Evolutionary conservation across 2,797 vertebrate genomes (phyloP).

Genomic region (Phoxinus dragarum): DNA sequence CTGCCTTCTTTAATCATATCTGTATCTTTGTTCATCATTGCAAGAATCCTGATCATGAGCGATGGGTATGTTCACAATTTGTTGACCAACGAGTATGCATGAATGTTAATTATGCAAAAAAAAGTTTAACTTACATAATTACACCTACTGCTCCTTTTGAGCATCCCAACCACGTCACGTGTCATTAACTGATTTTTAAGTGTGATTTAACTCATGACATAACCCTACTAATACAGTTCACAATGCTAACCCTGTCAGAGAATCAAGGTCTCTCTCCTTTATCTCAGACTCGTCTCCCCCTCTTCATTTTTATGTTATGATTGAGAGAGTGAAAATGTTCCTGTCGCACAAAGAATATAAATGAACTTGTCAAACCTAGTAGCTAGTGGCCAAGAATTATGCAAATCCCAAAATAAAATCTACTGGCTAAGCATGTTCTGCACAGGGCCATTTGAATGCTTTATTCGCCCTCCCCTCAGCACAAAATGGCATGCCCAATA

Average conservation of each 20-base stretch:
- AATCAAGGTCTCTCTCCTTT: not conserved
- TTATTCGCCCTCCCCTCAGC: conserved; percentile 20
- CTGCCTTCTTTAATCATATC: conserved; percentile 59
- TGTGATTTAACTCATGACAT: conserved; percentile 17
- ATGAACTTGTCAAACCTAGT: conserved; percentile 42
- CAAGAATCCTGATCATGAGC: conserved; percentile 87
- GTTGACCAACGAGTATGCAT: conserved; percentile 74
- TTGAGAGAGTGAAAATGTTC: conserved; percentile 8
- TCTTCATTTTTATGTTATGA: not conserved
- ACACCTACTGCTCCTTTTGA: conserved; percentile 20
- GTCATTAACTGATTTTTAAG: conserved; percentile 29
- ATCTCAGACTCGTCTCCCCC: not conserved
- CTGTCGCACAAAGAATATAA: conserved; percentile 15
- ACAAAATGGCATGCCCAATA: conserved; percentile 20
- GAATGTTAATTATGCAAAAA: conserved; percentile 55
- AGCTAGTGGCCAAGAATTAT: conserved; percentile 11
- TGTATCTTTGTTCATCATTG: conserved; percentile 81
- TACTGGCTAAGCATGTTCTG: conserved; percentile 36
- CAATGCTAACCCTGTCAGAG: conserved; percentile 14
- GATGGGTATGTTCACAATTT: conserved; percentile 85
- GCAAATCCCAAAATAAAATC: conserved; percentile 33
- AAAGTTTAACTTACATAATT: conserved; percentile 24
- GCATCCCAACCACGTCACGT: not conserved
- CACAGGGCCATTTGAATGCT: conserved; percentile 19
- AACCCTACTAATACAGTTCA: conserved; percentile 27